Percentiles rank a stretch among this genome's conserved stretches.
Conservation (phyloP, 2,113 vertebrate species). For the Pterocles orientalis region DNA sequence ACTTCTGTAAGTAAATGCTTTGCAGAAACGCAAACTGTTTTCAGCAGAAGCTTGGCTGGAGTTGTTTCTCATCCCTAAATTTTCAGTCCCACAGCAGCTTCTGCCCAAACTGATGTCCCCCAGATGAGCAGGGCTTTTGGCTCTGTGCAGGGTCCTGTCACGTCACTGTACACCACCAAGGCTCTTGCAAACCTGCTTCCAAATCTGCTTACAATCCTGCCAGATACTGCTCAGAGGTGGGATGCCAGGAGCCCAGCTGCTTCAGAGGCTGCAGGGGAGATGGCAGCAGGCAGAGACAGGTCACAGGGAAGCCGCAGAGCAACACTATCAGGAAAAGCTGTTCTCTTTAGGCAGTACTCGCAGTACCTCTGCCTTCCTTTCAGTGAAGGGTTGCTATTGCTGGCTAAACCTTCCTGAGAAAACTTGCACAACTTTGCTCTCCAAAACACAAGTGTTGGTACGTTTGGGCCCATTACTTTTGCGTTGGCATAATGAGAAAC, state of each 20-base stretch:
- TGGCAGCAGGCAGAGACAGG: neutral
- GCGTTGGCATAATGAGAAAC: neutral
- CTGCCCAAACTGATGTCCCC: neutral
- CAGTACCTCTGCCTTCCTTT: neutral
- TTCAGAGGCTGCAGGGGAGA: neutral
- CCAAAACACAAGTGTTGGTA: neutral
- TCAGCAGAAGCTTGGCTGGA: neutral
- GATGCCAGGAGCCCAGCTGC: neutral
- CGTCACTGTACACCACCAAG: fast-evolving
- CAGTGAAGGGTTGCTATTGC: neutral
- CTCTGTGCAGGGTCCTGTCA: neutral
- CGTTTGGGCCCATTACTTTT: neutral
- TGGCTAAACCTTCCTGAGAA: neutral
- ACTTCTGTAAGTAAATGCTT: neutral
- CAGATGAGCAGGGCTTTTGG: neutral
- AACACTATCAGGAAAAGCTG: neutral
- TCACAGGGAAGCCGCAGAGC: fast-evolving
- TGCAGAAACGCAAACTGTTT: neutral
- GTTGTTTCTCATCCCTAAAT: neutral
- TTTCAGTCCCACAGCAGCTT: neutral
- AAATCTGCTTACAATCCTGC: neutral
- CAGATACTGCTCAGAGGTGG: neutral
- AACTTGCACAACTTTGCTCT: neutral
- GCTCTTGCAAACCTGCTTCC: neutral
- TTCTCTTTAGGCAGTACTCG: neutral